A percentile compares a stretch with the other conserved stretches of the same genome.
phyloP scores from a whole-genome alignment of 2,888 invertebrate species.

The Gari tellinella region DNA sequence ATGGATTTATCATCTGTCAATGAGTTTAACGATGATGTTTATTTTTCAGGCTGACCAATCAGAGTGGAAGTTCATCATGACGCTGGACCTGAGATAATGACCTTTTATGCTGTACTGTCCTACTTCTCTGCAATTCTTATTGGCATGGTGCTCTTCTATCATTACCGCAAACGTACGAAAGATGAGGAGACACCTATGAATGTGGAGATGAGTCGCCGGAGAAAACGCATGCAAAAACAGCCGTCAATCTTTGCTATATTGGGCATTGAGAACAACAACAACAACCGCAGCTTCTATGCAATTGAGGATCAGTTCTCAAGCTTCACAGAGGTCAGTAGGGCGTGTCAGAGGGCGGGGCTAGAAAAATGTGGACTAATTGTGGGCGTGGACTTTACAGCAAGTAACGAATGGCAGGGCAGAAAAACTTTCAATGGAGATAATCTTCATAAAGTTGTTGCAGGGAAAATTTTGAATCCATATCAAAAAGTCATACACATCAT shows the following conservation, averaged over 20 bases:
- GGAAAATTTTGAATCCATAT: slow-evolving; percentile 85
- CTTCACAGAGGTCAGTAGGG: slow-evolving; percentile 83
- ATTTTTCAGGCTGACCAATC: no score
- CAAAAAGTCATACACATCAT: slow-evolving; percentile 84
- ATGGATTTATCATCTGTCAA: no score
- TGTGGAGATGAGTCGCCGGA: slow-evolving; percentile 26
- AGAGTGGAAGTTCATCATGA: slow-evolving; percentile 6
- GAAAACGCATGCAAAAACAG: slow-evolving; percentile 56
- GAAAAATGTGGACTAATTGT: slow-evolving; percentile 85
- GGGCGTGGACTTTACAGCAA: slow-evolving; percentile 86
- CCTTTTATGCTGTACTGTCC: slow-evolving; percentile 75
- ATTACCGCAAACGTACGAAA: slow-evolving; percentile 69
- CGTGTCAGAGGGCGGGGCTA: slow-evolving; percentile 85
- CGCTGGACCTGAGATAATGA: slow-evolving; percentile 55
- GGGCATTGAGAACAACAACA: slow-evolving; percentile 65
- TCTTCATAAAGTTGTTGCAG: slow-evolving; percentile 82
- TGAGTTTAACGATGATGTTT: no score
- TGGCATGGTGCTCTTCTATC: slow-evolving; percentile 73
- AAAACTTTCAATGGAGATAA: slow-evolving; percentile 85
- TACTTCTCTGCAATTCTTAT: slow-evolving; percentile 77
- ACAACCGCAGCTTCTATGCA: slow-evolving; percentile 70
- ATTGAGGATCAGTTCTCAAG: slow-evolving; percentile 82
- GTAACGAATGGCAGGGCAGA: slow-evolving; percentile 86
- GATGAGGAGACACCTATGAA: slow-evolving; percentile 21
- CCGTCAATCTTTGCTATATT: slow-evolving; percentile 72